Evolutionary conservation across 2,797 vertebrate species (phyloP).

Genomic region (Lithobates sylvaticus): DNA sequence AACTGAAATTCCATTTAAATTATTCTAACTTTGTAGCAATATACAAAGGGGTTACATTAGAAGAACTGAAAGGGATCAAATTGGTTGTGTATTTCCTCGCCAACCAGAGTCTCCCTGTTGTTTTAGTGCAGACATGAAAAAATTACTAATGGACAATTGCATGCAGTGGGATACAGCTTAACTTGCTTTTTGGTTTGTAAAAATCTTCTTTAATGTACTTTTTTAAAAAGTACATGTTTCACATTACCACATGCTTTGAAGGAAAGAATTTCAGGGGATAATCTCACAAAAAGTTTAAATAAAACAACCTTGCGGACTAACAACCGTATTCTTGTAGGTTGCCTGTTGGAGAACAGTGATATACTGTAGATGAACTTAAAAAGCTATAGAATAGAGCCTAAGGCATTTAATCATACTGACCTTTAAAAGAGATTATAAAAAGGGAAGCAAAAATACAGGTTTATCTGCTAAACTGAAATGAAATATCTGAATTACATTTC

Average conservation of each 20-base stretch:
- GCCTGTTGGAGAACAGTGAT: background rate
- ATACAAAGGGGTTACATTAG: background rate
- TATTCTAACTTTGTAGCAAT: background rate
- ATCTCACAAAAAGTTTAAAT: background rate
- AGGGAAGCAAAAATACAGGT: background rate
- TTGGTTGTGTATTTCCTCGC: background rate
- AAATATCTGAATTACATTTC: background rate
- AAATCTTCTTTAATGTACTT: background rate
- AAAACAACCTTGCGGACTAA: background rate
- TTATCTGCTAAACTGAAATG: background rate
- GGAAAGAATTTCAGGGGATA: background rate
- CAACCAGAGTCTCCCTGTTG: background rate
- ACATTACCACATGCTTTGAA: background rate
- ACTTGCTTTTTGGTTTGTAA: background rate
- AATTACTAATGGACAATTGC: background rate
- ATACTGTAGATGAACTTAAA: background rate
- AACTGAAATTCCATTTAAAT: no score
- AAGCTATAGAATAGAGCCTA: background rate
- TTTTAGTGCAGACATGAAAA: background rate
- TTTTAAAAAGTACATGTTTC: background rate
- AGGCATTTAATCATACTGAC: background rate
- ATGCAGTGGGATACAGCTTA: background rate
- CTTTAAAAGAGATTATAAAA: background rate
- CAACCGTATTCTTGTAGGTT: background rate
- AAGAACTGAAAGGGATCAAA: background rate